Evolutionary conservation across 2,797 vertebrate genomes (phyloP).

Genomic region (Phylloscopus collybita): DNA sequence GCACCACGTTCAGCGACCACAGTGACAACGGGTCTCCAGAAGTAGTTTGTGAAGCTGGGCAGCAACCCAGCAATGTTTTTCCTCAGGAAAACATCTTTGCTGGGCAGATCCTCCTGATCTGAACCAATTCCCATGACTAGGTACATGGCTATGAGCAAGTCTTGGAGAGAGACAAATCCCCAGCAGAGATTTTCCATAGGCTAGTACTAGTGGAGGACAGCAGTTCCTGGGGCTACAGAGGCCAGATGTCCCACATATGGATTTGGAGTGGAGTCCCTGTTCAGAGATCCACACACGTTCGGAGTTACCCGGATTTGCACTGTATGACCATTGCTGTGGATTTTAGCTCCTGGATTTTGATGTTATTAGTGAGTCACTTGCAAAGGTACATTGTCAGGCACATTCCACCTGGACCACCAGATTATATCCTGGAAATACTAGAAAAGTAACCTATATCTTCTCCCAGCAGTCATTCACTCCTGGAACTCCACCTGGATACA

Average conservation of each 20-base stretch:
- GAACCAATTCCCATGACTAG: background rate
- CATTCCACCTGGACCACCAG: background rate
- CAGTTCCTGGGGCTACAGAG: background rate
- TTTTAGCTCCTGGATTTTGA: background rate
- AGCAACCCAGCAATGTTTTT: background rate
- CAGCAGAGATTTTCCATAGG: fast-evolving
- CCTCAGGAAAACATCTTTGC: fast-evolving
- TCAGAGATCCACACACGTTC: background rate
- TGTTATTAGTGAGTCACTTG: background rate
- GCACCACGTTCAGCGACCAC: fast-evolving
- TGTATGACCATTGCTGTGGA: background rate
- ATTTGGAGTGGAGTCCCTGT: background rate
- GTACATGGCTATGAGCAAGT: fast-evolving
- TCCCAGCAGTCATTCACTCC: background rate
- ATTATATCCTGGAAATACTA: background rate
- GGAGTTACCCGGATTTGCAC: background rate
- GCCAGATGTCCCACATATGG: fast-evolving
- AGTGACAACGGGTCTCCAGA: background rate
- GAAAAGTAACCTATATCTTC: background rate
- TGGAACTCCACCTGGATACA: constrained; percentile 30
- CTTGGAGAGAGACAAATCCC: no score
- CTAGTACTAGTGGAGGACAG: background rate
- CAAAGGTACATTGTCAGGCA: background rate
- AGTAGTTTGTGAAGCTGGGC: fast-evolving
- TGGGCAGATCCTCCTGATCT: fast-evolving